Evolutionary conservation across 2,888 invertebrate species (phyloP).

Genomic region (Caenorhabditis japonica): DNA sequence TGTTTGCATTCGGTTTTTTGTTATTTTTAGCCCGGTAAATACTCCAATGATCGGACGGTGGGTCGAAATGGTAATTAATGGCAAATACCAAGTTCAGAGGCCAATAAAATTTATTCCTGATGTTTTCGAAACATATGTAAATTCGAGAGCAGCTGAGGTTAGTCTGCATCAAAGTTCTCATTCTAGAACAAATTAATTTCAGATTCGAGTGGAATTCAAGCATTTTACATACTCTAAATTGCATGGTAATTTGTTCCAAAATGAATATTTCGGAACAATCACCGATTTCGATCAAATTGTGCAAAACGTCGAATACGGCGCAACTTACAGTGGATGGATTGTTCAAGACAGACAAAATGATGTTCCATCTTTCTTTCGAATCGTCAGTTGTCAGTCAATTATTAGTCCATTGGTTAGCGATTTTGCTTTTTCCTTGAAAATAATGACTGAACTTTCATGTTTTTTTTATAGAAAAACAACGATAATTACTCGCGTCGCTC

Average conservation of each 20-base stretch:
- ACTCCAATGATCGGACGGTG: not conserved
- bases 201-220: slow-evolving; percentile 1
- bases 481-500: no score
- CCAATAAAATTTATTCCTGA: not conserved
- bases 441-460: no score
- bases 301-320: not conserved
- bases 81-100: not conserved
- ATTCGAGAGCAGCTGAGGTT: not conserved
- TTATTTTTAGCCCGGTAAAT: not conserved
- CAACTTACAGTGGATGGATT: no score
- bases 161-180: no score
- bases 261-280: slow-evolving; percentile 9
- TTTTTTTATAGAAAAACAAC: no score
- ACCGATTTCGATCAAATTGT: not conserved
- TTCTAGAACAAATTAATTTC: no score
- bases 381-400: not conserved
- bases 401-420: not conserved
- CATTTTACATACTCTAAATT: no score
- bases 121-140: not conserved
- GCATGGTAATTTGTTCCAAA: no score
- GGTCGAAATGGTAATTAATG: not conserved
- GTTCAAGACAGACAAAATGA: not conserved
- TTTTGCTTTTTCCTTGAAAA: no score
- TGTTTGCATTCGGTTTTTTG: not conserved
- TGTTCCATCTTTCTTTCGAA: not conserved